A percentile compares a stretch with the other conserved stretches of the same genome.
Conservation (phyloP, 2,797 vertebrate species). For the Ctenosaura bakeri region DNA sequence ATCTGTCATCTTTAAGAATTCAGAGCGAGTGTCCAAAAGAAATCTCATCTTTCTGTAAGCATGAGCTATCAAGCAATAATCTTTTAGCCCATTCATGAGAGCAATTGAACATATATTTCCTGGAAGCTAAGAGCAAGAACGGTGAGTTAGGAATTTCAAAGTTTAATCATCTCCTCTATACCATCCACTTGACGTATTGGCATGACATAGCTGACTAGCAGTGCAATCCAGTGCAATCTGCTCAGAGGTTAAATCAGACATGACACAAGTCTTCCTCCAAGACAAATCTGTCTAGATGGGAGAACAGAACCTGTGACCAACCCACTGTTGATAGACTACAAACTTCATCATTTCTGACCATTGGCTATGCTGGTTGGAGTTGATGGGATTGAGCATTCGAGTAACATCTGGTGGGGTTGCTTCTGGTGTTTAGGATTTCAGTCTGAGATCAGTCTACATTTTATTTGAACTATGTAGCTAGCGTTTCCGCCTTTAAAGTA, state of each 20-base stretch:
- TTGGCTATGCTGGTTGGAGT: not conserved
- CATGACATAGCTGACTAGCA: not conserved
- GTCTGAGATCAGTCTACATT: no score
- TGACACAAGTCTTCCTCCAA: not conserved
- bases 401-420: not conserved
- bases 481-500: not conserved
- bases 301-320: no score
- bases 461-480: no score
- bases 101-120: not conserved
- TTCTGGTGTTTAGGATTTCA: not conserved
- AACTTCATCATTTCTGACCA: not conserved
- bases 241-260: not conserved
- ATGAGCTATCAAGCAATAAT: not conserved
- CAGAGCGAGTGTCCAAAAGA: not conserved
- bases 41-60: not conserved
- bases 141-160: not conserved
- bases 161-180: not conserved
- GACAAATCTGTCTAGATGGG: not conserved
- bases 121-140: not conserved
- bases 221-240: not conserved
- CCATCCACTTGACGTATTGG: not conserved
- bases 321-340: not conserved
- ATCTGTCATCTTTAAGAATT: constrained; percentile 16
- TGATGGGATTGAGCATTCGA: not conserved
- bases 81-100: not conserved